A percentile compares a stretch with the other conserved stretches of the same genome.
These are phyloP conservation scores for Patella pellucida DNA, from an alignment of 2,888 invertebrate species.

Conservation along the genomic window DNA sequence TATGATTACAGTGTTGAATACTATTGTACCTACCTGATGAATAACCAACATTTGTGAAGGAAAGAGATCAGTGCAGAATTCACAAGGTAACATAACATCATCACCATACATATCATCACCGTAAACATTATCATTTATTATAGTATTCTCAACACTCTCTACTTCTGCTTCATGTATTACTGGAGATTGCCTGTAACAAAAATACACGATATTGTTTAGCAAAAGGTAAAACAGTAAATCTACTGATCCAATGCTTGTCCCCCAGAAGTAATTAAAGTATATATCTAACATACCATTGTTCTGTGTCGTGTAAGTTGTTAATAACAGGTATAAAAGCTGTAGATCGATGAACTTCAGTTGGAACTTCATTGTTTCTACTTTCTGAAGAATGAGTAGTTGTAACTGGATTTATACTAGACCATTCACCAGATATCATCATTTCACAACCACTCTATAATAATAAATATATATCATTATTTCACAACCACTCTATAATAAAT, in stretches of 20 bases:
- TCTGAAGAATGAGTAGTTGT: conserved; percentile 27
- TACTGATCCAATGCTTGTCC: no score
- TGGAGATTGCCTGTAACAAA: not conserved
- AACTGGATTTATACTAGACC: conserved; percentile 25
- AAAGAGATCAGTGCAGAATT: conserved; percentile 75
- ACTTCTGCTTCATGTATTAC: not conserved
- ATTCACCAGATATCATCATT: conserved; percentile 41
- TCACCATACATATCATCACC: conserved; percentile 31
- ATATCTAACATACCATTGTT: conserved; percentile 32
- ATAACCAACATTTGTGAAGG: conserved; percentile 74
- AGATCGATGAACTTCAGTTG: conserved; percentile 26
- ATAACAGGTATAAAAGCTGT: conserved; percentile 47
- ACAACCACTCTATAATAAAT: not conserved
- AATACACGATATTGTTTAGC: not conserved
- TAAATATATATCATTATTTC: not conserved
- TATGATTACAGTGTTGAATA: not conserved
- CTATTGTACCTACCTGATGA: conserved; percentile 71
- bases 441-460: conserved; percentile 50
- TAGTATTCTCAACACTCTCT: not conserved
- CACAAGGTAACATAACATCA: conserved; percentile 72
- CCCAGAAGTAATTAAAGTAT: no score
- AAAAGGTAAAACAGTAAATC: no score
- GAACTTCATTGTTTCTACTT: conserved; percentile 28
- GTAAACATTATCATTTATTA: conserved; percentile 22
- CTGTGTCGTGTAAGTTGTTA: conserved; percentile 45